Evolutionary conservation across 2,797 vertebrate genomes (phyloP), one percentile per base, ranked within the genome.

Genomic region (Phrynocephalus guinanensis): DNA sequence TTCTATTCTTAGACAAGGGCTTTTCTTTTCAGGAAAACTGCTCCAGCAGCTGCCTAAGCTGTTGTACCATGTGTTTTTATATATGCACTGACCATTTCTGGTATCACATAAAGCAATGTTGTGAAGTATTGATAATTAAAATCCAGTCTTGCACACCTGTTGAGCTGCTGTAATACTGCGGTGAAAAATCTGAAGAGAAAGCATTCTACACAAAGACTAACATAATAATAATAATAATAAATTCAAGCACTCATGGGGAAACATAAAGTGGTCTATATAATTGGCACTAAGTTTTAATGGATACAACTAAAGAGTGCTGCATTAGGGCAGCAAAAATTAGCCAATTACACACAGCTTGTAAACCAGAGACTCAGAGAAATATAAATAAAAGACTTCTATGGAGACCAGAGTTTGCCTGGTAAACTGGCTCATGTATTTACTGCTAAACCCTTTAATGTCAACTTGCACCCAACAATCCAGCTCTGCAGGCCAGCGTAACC

Each of bases 311-410:
- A 20, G 16, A 44, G 28, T 68, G 75, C 50, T 48, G 44, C 75
- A 78, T 50, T 85, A 78, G 26, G 63, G 33, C 75, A 78, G 63
- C n/a, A 85, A 44, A 78, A 85, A 78, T 85, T 78, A 85, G 28
- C 28, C 20, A 26, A 85, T 78, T 78, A 84, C 7, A 78, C 38
- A 68, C 84, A 85, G 84, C 75, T 52, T 85, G 75, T 38, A 85
- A 78, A 78, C 28, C 75, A 78, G 67, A 38, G 50, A 75, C 13
- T 6, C 84, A 33, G 63, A 67, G 63, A 15, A 63, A 78, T 24
- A 78, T 78, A 85, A 67, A 85, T 66, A 78, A 44, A 68, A 44
- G 1, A 48, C 18, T 33, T 66, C 22, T 28, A 50, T 20, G 26
- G 63, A 85, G 68, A 11, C 26, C 8, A 66, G 11, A 15, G 10